Conservation (phyloP, 2,888 invertebrate genomes). For the Mythimna lalbum region DNA sequence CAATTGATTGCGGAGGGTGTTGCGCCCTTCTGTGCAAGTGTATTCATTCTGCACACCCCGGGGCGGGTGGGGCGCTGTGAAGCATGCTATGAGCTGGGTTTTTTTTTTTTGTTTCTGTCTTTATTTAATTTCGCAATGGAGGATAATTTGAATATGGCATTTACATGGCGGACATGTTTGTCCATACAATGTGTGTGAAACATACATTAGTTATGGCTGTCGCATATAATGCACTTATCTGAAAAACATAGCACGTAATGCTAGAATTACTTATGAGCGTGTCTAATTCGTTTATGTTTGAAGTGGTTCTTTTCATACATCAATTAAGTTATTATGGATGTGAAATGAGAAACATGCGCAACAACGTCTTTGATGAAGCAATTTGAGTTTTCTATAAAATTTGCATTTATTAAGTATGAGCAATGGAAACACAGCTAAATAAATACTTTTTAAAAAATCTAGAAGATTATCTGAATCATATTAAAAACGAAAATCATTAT, state of each 20-base stretch:
- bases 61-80: constrained; percentile 84
- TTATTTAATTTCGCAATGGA: constrained; percentile 89
- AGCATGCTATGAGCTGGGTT: constrained; percentile 76
- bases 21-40: constrained; percentile 81
- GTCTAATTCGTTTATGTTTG: constrained; percentile 26
- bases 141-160: constrained; percentile 87
- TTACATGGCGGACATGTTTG: constrained; percentile 85
- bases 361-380: background rate
- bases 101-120: constrained; percentile 86
- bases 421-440: background rate
- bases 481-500: background rate
- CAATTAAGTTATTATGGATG: constrained; percentile 17
- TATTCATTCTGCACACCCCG: constrained; percentile 79
- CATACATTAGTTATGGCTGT: constrained; percentile 46
- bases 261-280: constrained; percentile 16
- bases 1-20: constrained; percentile 88
- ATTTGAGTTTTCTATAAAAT: background rate
- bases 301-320: constrained; percentile 9
- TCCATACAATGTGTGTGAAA: constrained; percentile 59
- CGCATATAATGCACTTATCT: constrained; percentile 34
- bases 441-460: background rate
- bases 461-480: no score
- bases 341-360: constrained; percentile 1
- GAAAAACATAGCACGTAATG: constrained; percentile 22
- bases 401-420: background rate